Conservation (phyloP, 2,888 invertebrate genomes). For the Deilephila elpenor region DNA sequence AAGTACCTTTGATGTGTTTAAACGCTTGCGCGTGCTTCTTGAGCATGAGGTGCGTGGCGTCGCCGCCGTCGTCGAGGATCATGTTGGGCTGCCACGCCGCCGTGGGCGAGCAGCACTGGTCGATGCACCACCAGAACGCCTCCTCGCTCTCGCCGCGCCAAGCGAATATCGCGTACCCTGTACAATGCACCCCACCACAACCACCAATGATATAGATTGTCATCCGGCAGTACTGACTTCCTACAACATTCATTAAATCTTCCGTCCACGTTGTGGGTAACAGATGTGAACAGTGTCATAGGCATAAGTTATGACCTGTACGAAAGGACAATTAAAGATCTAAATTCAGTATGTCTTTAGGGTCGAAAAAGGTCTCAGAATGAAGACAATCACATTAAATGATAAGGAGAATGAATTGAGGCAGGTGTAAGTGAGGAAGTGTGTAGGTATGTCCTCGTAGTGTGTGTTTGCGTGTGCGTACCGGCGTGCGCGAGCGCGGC, state of each 20-base stretch:
- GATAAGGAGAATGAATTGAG: neutral
- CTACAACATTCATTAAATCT: no score
- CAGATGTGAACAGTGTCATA: no score
- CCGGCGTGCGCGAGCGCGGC: conserved; percentile 96
- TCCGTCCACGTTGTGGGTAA: no score
- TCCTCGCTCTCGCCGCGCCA: conserved; percentile 99
- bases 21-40: conserved; percentile 97
- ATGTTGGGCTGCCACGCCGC: conserved; percentile 99
- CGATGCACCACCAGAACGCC: conserved; percentile 99
- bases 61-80: conserved; percentile 98
- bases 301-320: no score
- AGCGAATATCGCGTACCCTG: conserved; percentile 94
- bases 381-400: neutral
- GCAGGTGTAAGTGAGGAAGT: neutral
- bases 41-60: conserved; percentile 97
- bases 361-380: no score
- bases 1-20: conserved; percentile 90
- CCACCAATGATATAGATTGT: no score
- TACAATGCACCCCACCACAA: neutral
- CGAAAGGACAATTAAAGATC: no score
- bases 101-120: conserved; percentile 94
- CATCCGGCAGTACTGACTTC: no score
- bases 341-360: no score
- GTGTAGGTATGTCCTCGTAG: neutral
- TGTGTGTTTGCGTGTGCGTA: conserved; percentile 40